Percentiles rank a stretch among this genome's conserved stretches.
Evolutionary conservation across 2,113 vertebrate genomes (phyloP).

Genomic region (Pelusios castaneus): DNA sequence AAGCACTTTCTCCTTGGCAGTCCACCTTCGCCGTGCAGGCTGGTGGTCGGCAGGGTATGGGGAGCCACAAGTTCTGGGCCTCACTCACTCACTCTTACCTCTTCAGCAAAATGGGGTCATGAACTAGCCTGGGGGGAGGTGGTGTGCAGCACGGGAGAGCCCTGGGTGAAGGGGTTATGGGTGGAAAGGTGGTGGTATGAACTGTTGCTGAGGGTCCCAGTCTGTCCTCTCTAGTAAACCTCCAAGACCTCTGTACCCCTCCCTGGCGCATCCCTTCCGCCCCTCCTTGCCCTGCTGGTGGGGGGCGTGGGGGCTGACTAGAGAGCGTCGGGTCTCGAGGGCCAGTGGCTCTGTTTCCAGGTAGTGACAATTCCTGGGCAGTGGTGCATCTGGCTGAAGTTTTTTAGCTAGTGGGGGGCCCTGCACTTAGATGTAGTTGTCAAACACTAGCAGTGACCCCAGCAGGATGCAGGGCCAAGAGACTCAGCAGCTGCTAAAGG

Average conservation of each 20-base stretch:
- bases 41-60: background rate
- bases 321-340: background rate
- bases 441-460: constrained; percentile 75
- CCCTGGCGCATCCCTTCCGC: background rate
- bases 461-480: constrained; percentile 70
- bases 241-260: background rate
- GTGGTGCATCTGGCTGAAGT: constrained; percentile 52
- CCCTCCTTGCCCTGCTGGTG: background rate
- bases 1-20: background rate
- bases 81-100: background rate
- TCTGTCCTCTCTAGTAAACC: background rate
- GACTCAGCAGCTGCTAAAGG: constrained; percentile 65
- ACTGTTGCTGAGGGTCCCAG: background rate
- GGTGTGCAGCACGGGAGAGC: background rate
- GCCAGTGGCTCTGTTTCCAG: background rate
- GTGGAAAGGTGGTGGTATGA: background rate
- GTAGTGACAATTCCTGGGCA: background rate
- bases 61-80: background rate
- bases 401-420: constrained; percentile 68
- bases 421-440: constrained; percentile 71
- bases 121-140: background rate
- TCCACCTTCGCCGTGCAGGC: too few relatives aligned
- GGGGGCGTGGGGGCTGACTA: background rate
- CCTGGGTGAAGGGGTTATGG: background rate
- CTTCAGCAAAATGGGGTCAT: background rate